Evolutionary conservation across 2,888 invertebrate genomes (phyloP).

Genomic region (Pammene fasciana): DNA sequence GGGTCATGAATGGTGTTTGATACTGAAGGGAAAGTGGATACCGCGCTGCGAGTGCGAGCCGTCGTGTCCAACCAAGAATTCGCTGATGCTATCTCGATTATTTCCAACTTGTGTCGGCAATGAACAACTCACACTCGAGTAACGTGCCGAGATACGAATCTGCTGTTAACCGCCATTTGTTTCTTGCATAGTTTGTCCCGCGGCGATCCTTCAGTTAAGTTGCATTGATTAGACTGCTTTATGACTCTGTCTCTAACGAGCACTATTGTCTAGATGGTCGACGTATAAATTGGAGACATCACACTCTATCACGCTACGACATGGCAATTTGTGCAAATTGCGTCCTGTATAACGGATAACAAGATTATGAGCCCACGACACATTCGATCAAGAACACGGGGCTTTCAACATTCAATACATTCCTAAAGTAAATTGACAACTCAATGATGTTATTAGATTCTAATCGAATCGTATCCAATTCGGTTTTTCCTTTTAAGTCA

Average conservation of each 20-base stretch:
- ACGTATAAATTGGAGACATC: conserved; percentile 57
- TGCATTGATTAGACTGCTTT: conserved; percentile 68
- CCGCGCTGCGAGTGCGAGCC: conserved; percentile 51
- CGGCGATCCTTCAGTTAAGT: conserved; percentile 59
- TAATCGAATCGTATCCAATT: neutral
- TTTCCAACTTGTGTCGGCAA: conserved; percentile 59
- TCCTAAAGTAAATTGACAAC: conserved; percentile 3
- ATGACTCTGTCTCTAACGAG: conserved; percentile 63
- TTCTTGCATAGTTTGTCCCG: conserved; percentile 51
- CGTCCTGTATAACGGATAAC: conserved; percentile 48
- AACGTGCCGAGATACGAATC: conserved; percentile 63
- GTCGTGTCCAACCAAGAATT: conserved; percentile 48
- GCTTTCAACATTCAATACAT: conserved; percentile 8
- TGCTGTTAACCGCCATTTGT: conserved; percentile 53
- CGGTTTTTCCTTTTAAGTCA: neutral
- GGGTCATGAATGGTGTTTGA: conserved; percentile 48
- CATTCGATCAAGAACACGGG: conserved; percentile 23
- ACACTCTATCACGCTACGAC: conserved; percentile 50
- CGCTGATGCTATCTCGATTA: conserved; percentile 60
- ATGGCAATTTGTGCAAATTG: conserved; percentile 56
- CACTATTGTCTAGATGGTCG: conserved; percentile 59
- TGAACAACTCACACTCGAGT: conserved; percentile 60
- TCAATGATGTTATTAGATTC: conserved; percentile 5
- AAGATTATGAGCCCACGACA: conserved; percentile 21
- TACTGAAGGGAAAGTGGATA: conserved; percentile 64